phyloP scores from a whole-genome alignment of 1,140 invertebrate genomes.

The Polypedilum pembai region DNA sequence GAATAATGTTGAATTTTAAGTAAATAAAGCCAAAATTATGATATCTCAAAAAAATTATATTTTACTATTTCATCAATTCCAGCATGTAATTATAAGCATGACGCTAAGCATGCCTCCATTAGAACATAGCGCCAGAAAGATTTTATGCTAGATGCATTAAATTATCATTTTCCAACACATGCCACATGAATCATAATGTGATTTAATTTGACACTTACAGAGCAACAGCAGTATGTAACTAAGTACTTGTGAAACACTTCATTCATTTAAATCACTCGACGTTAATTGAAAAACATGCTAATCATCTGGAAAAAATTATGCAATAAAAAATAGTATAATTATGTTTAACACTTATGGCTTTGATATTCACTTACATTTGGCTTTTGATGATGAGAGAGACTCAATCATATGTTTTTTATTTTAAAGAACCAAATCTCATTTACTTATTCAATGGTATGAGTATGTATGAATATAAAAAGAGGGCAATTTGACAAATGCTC shows the following conservation, averaged over 20 bases:
- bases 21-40: too few relatives aligned
- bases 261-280: conserved; percentile 3
- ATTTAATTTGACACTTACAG: conserved; percentile 13
- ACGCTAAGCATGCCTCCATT: too few relatives aligned
- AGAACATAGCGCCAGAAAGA: too few relatives aligned
- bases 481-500: background rate
- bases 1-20: too few relatives aligned
- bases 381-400: background rate
- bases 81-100: too few relatives aligned
- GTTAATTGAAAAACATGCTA: conserved; percentile 7
- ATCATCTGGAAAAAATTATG: conserved; percentile 13
- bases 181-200: conserved; percentile 9
- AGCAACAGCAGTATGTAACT: background rate
- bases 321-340: conserved; percentile 15
- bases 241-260: conserved; percentile 8
- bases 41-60: too few relatives aligned
- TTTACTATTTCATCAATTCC: too few relatives aligned
- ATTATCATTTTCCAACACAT: background rate
- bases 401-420: conserved; percentile 14
- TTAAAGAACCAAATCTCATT: background rate
- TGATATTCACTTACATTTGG: too few relatives aligned
- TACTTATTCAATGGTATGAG: background rate
- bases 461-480: background rate
- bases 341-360: conserved; percentile 15
- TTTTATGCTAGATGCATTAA: background rate